Evolutionary conservation across 1,140 invertebrate genomes (phyloP), one percentile per base, ranked within the genome.

Genomic region (Leptinotarsa lineolata): DNA sequence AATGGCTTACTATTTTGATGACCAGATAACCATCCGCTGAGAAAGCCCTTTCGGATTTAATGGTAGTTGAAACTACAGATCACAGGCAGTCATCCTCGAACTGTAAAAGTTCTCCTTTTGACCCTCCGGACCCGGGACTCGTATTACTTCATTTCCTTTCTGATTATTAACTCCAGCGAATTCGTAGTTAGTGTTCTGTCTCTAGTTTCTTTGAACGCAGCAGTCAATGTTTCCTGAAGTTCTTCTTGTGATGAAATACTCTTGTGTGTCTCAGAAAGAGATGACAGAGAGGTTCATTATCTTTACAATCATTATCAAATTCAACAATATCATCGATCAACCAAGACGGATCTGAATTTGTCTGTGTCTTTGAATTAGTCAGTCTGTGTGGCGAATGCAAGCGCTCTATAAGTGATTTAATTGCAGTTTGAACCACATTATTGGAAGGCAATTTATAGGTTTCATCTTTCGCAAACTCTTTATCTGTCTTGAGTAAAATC

Each of bases 11-110:
- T 46, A 72, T 68, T 30, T 24, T 30, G 20, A 3, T 72, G 48
- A 1, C 6, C 30, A 72, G 11, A 72, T 46, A 72, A 68, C 71
- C 61, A 46, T 61, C 63, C 44, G 64, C 71, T 18, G 71, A 72
- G 48, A 72, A 72, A 8, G 71, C 71, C 22, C 71, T 67, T 46
- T 72, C 61, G 2, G 63, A 16, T 16, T 68, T n/a, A 44, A 70
- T 8, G 61, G 20, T 69, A 20, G 54, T 60, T 64, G 54, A 69
- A 76, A 67, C 61, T 5, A 72, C 48, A 58, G 46, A 21, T 48
- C 24, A 48, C 68, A 54, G 68, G 18, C 48, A 69, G 48, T 69
- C 22, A 58, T 69, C 8, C 44, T 3, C 68, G 6, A 69, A 69
- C 44, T 48, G 48, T 58, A 69, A 58, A 21, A 54, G 39, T 67